A percentile compares a stretch with the other conserved stretches of the same genome.
phyloP scores from a whole-genome alignment of 2,888 invertebrate genomes.

The Thysanoteuthis rhombus region DNA sequence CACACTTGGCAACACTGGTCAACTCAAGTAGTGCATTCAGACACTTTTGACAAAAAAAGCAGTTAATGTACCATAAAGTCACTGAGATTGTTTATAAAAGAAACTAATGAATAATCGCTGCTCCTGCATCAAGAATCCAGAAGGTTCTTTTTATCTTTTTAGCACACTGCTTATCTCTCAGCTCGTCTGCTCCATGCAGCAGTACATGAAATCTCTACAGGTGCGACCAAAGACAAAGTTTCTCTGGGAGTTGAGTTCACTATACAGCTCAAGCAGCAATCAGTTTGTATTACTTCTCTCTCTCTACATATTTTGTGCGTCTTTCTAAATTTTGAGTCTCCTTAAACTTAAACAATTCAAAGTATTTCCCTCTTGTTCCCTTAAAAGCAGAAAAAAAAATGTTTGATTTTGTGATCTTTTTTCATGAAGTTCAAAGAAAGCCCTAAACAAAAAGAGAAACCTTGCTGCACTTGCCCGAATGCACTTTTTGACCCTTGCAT shows the following conservation, averaged over 20 bases:
- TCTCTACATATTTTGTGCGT: neutral
- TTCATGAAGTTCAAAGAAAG: neutral
- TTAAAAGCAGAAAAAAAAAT: neutral
- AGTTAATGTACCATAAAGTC: too few species aligned
- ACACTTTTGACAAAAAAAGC: too few species aligned
- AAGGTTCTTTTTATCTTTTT: slow-evolving; percentile 12
- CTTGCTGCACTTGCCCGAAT: neutral
- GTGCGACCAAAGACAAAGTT: neutral
- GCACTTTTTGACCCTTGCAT: neutral
- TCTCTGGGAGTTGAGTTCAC: slow-evolving; percentile 12
- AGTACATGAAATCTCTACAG: neutral
- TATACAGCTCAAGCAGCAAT: slow-evolving; percentile 12
- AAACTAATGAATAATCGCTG: neutral
- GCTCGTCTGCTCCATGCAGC: neutral
- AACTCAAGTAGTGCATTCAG: too few species aligned
- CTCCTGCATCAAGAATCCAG: neutral
- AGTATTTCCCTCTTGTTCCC: neutral
- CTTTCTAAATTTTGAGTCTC: neutral
- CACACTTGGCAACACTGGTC: too few species aligned
- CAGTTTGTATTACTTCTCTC: neutral
- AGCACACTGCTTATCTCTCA: neutral
- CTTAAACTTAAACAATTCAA: neutral
- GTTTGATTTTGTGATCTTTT: neutral
- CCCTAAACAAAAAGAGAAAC: neutral
- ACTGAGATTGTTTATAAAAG: too few species aligned